phyloP scores from a whole-genome alignment of 2,113 vertebrate species.

The human region GRCh38 chr6:41626001-41626500 shows the following conservation, averaged over 20 bases:
- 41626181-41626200: not conserved
- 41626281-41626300: not conserved
- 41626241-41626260: not conserved
- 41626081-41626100: not conserved
- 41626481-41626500: not conserved
- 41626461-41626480: not conserved
- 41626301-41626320: not conserved
- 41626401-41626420: not conserved
- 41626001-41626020: not conserved
- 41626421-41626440: not conserved
- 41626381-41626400: not conserved
- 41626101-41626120: not conserved
- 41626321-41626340: not conserved
- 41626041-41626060: not conserved
- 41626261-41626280: not conserved
- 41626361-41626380: not conserved
- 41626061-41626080: not conserved
- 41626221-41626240: not conserved
- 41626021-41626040: not conserved
- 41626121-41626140: not conserved
- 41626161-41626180: not conserved
- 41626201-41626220: not conserved
- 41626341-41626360: not conserved
- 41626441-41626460: not conserved
- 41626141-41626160: not conserved